Evolutionary conservation across 2,113 vertebrate genomes (phyloP).

Genomic region (Oreotragus oreotragus): DNA sequence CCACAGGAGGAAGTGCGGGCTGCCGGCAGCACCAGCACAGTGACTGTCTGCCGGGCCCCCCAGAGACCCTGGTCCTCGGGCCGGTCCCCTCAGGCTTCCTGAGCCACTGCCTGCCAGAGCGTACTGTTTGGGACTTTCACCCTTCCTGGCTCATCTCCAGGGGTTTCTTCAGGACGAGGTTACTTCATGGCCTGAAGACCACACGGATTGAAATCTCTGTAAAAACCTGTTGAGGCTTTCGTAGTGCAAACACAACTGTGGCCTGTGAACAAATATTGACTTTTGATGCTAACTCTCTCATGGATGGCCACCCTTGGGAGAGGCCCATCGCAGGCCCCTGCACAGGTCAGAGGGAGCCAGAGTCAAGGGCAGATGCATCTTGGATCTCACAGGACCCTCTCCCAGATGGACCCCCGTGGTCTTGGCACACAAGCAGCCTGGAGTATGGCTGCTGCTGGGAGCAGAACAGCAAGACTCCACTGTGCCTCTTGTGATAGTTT

Average conservation of each 20-base stretch:
- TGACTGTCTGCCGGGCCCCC: neutral
- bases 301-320: conserved; percentile 10
- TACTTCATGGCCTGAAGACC: conserved; percentile 32
- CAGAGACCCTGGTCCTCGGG: neutral
- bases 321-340: neutral
- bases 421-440: no score
- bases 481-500: no score
- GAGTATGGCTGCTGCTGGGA: neutral
- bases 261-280: conserved; percentile 50
- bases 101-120: conserved; percentile 18
- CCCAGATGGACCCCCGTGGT: accelerated
- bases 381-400: neutral
- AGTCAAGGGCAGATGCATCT: neutral
- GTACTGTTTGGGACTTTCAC: neutral
- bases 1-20: neutral
- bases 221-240: conserved; percentile 2
- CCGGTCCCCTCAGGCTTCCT: neutral
- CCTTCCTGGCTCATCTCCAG: neutral
- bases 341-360: neutral
- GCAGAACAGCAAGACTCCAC: neutral
- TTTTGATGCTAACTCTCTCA: conserved; percentile 24
- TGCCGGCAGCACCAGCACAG: neutral
- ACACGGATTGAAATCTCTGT: conserved; percentile 37
- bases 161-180: conserved; percentile 25
- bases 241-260: conserved; percentile 37